phyloP scores from a whole-genome alignment of 1,140 invertebrate genomes.

The Nomia melanderi region DNA sequence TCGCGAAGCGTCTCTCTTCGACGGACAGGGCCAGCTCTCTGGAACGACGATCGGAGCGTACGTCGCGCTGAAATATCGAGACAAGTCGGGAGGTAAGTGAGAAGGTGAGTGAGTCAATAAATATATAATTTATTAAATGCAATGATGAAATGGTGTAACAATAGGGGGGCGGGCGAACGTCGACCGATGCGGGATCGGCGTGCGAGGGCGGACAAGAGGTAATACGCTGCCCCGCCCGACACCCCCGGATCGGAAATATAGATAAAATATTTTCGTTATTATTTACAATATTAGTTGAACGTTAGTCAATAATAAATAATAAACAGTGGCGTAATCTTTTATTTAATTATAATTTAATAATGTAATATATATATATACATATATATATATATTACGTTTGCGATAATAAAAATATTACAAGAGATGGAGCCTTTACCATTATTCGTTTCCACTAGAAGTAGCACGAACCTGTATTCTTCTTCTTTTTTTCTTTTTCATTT shows the following conservation, averaged over 20 bases:
- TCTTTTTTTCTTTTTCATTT: background rate
- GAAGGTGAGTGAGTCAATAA: slow-evolving; percentile 77
- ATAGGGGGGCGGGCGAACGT: slow-evolving; percentile 75
- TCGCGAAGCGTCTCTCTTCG: too few species aligned
- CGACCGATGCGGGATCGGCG: slow-evolving; percentile 64
- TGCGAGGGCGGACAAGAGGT: slow-evolving; percentile 69
- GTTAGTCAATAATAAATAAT: slow-evolving; percentile 80
- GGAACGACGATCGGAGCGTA: too few species aligned
- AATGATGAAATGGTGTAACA: slow-evolving; percentile 82
- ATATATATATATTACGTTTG: slow-evolving; percentile 75
- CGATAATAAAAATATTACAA: slow-evolving; percentile 81
- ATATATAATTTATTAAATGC: slow-evolving; percentile 82
- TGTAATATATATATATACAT: too few species aligned
- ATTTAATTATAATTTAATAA: slow-evolving; percentile 73
- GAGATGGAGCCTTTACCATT: slow-evolving; percentile 78
- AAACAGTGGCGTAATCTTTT: slow-evolving; percentile 77
- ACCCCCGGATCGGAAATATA: slow-evolving; percentile 80
- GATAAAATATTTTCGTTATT: slow-evolving; percentile 82
- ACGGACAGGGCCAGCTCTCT: too few species aligned
- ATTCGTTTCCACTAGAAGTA: slow-evolving; percentile 68
- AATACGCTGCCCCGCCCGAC: slow-evolving; percentile 69
- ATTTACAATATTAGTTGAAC: slow-evolving; percentile 81
- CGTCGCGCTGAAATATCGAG: slow-evolving; percentile 19
- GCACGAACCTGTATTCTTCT: slow-evolving; percentile 52
- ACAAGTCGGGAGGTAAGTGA: slow-evolving; percentile 51